These are phyloP conservation scores for Itoplectis maculator DNA, from an alignment of 2,888 invertebrate species.

Conservation along the genomic window DNA sequence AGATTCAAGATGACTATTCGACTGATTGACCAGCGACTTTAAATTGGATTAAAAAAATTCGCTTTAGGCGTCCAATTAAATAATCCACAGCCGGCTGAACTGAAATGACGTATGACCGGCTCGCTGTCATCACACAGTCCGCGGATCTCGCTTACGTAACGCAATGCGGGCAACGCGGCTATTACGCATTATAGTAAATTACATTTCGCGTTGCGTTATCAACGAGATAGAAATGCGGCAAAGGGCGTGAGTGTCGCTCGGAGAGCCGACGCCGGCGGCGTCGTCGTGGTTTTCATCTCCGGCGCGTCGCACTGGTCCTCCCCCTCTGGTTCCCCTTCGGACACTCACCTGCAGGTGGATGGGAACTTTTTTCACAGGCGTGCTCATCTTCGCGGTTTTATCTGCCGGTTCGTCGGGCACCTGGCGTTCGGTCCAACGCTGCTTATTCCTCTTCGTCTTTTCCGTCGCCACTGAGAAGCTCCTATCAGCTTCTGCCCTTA, in stretches of 20 bases:
- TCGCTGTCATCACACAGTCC: not conserved
- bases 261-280: conserved; percentile 19
- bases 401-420: conserved; percentile 38
- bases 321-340: no score
- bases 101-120: conserved; percentile 6
- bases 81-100: conserved; percentile 4
- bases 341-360: conserved; percentile 95
- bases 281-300: conserved; percentile 7
- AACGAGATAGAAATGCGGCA: not conserved
- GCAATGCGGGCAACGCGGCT: not conserved
- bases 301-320: not conserved
- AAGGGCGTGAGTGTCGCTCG: conserved; percentile 24
- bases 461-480: not conserved
- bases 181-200: conserved; percentile 7
- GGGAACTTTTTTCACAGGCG: conserved; percentile 97
- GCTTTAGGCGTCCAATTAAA: not conserved
- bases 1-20: no score
- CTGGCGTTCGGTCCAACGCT: conserved; percentile 32
- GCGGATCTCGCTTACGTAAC: not conserved
- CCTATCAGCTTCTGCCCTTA: no score
- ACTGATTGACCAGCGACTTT: no score
- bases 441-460: not conserved
- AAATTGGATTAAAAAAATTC: no score
- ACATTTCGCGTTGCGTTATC: not conserved
- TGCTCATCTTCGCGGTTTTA: conserved; percentile 86